Evolutionary conservation across 2,797 vertebrate genomes (phyloP).

Genomic region (Aldrovandia affinis): DNA sequence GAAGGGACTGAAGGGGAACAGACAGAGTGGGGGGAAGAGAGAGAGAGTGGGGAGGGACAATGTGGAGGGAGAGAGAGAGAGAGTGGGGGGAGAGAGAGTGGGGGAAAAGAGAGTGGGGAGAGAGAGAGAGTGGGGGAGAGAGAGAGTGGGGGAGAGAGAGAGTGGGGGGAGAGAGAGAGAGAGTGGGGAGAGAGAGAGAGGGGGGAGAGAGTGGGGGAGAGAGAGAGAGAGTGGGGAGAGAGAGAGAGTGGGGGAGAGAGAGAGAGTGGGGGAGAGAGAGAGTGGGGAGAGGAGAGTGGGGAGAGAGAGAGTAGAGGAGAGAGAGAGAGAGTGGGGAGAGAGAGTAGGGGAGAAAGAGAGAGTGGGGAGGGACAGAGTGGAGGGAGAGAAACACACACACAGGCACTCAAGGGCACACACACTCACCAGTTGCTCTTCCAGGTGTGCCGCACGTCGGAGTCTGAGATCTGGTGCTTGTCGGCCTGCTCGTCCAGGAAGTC

Average conservation of each 20-base stretch:
- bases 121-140: too few relatives aligned
- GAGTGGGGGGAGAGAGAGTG: background rate
- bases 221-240: background rate
- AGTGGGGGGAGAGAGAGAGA: constrained; percentile 23
- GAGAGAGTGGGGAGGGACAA: background rate
- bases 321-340: too few relatives aligned
- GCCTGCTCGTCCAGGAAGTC: constrained; percentile 98
- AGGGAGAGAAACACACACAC: constrained; percentile 28
- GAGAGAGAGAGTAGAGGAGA: background rate
- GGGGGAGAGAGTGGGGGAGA: background rate
- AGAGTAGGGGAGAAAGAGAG: too few relatives aligned
- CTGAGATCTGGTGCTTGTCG: constrained; percentile 95
- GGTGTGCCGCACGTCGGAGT: constrained; percentile 93
- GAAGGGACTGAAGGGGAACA: background rate
- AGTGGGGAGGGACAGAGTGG: constrained; percentile 1
- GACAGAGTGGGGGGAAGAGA: background rate
- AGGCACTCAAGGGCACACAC: background rate
- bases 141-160: too few relatives aligned
- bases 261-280: background rate
- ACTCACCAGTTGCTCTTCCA: constrained; percentile 99
- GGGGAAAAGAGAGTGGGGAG: constrained; percentile 1
- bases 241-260: too few relatives aligned
- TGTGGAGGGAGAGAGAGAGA: background rate
- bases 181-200: background rate
- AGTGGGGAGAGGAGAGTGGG: background rate